Evolutionary conservation across 2,888 invertebrate species (phyloP), one percentile per base, ranked within the genome.

Genomic region (Adelognathus sp.): DNA sequence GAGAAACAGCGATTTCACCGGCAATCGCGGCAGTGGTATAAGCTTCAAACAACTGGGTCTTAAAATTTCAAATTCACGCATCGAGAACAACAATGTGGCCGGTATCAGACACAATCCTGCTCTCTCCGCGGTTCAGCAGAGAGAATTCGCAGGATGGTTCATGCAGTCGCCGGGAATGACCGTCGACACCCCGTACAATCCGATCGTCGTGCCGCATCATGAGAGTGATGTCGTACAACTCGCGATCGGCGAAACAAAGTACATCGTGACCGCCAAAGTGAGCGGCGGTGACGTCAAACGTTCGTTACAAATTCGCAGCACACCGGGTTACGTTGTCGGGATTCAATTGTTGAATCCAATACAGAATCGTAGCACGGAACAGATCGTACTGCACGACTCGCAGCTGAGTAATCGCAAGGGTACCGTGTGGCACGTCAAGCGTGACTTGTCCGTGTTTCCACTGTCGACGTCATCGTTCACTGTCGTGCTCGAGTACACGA

Each of bases 31-130:
- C 3, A 97, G 97, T 85, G 99, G 99, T 7, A 95, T 99, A 7
- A 96, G 97, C 88, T 95, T 98, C 77, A 96, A 98, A 86, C 97
- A 98, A 91, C 92, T 98, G 27, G 98, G 98, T 16, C 92, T 98
- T 21, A 95, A 95, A 88, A 94, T 98, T 24, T 94, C 94, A 72
- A 96, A 96, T 76, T 96, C 96, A 5, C 92, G 93, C 0, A 95
- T 98, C 76, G 96, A 96, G 88, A 95, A 96, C 81, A 99, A 99
- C 90, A 94, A 94, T 36, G 93, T 95, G 70, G 96, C 98, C 41
- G 99, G 99, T 0, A 96, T 99, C 81, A 95, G 96, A 67, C 99
- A 99, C 88, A 96, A 99, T 92, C 98, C 99, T 0, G 96, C 96
- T 44, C 93, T 98, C 78, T 95, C 96, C 0, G 95, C 96, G 0